Percentiles rank a stretch among this genome's conserved stretches.
Evolutionary conservation across 2,797 vertebrate species (phyloP).

Genomic region (Lutjanus campechanus): DNA sequence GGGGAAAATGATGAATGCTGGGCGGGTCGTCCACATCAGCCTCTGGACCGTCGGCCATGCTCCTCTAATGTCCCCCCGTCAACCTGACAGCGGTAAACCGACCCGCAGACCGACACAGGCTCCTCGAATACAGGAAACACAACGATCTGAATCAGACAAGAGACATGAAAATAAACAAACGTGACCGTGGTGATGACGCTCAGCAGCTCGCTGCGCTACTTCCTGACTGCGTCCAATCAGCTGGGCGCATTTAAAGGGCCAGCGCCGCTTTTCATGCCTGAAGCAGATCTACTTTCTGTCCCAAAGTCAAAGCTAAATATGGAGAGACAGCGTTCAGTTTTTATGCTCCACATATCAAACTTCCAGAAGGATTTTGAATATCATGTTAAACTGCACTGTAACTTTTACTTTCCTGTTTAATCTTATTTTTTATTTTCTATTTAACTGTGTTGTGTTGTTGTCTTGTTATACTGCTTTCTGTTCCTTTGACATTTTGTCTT

Average conservation of each 20-base stretch:
- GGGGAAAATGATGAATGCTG: slow-evolving; percentile 64
- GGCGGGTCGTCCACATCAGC: slow-evolving; percentile 75
- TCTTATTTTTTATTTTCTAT: too few relatives aligned
- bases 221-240: slow-evolving; percentile 57
- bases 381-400: too few relatives aligned
- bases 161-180: slow-evolving; percentile 61
- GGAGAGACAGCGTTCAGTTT: too few relatives aligned
- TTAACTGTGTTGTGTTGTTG: too few relatives aligned
- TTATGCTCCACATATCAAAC: too few relatives aligned
- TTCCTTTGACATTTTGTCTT: too few relatives aligned
- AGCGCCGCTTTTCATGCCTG: neutral
- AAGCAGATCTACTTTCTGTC: neutral
- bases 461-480: too few relatives aligned
- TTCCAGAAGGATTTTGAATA: too few relatives aligned
- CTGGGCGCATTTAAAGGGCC: slow-evolving; percentile 62
- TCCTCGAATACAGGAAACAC: neutral
- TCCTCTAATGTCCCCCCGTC: slow-evolving; percentile 28
- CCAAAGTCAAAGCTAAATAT: too few relatives aligned
- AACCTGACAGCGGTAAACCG: too few relatives aligned
- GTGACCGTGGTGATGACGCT: slow-evolving; percentile 46
- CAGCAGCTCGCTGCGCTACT: slow-evolving; percentile 34
- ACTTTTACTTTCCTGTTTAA: too few relatives aligned
- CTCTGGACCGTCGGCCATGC: slow-evolving; percentile 79
- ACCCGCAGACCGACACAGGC: too few relatives aligned
- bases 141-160: neutral